Evolutionary conservation across 2,797 vertebrate species (phyloP).

Genomic region (Gadopsis bispinosus): DNA sequence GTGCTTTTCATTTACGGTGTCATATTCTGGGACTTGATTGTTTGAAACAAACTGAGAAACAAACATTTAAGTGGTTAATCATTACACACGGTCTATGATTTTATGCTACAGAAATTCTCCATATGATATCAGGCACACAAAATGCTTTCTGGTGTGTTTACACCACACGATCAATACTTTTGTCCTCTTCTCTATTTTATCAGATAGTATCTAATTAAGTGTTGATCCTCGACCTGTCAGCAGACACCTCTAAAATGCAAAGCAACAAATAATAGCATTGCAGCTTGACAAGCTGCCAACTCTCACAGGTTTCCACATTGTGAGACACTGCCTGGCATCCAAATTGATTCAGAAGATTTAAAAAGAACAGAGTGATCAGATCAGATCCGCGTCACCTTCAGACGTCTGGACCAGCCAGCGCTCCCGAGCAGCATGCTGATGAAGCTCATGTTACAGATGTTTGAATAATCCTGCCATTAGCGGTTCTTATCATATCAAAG

Average conservation of each 20-base stretch:
- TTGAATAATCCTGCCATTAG: background rate
- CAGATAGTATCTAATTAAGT: background rate
- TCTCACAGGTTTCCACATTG: slow-evolving; percentile 8
- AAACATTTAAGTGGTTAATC: no score
- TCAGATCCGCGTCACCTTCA: background rate
- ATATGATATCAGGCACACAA: background rate
- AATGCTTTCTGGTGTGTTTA: background rate
- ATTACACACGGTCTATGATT: background rate
- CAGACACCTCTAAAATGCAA: background rate
- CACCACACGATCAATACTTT: no score
- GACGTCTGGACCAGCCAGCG: background rate
- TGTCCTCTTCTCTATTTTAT: no score
- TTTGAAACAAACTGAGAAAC: no score
- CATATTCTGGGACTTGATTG: background rate
- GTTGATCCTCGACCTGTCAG: background rate
- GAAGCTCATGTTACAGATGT: background rate
- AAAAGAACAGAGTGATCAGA: slow-evolving; percentile 4
- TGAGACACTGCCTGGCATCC: background rate
- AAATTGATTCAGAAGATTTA: background rate
- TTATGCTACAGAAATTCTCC: background rate
- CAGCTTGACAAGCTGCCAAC: slow-evolving; percentile 5
- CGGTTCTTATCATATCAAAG: background rate
- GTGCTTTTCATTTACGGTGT: background rate
- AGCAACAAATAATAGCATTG: background rate
- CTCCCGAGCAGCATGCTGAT: background rate